Conservation (phyloP, 2,888 invertebrate genomes). For the Tortrix viridana region DNA sequence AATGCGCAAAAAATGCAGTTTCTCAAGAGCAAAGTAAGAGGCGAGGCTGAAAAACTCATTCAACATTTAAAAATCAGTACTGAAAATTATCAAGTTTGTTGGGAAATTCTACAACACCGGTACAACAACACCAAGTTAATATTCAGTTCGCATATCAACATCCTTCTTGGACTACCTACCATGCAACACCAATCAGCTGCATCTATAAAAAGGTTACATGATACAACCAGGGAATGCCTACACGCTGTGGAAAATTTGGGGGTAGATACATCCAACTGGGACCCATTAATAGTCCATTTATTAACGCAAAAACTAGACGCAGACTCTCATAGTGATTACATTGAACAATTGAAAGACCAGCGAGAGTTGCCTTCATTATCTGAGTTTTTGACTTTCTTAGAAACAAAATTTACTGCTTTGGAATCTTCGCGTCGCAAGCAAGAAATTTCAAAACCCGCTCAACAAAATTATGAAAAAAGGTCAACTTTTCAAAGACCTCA, state of each 20-base stretch:
- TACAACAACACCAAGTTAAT: constrained; percentile 41
- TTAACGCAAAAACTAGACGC: background rate
- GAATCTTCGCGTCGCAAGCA: constrained; percentile 30
- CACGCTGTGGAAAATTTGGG: constrained; percentile 43
- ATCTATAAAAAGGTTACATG: constrained; percentile 40
- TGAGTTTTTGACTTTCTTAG: constrained; percentile 40
- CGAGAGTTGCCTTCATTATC: constrained; percentile 38
- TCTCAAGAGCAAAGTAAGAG: constrained; percentile 36
- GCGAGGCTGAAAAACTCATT: constrained; percentile 10
- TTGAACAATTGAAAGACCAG: background rate
- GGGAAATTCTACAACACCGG: constrained; percentile 40
- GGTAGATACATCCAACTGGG: constrained; percentile 38
- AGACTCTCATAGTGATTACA: background rate
- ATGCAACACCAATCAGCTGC: constrained; percentile 38
- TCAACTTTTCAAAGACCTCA: background rate
- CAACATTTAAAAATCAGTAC: constrained; percentile 39
- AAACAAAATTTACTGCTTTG: too few species aligned
- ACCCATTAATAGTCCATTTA: constrained; percentile 26
- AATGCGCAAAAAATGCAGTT: constrained; percentile 15
- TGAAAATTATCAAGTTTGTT: constrained; percentile 43
- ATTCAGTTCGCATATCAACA: constrained; percentile 38
- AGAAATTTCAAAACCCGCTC: background rate
- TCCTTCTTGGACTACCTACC: constrained; percentile 35
- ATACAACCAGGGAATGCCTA: constrained; percentile 37
- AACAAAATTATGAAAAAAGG: background rate